phyloP scores from a whole-genome alignment of 1,140 invertebrate species.

The Meloidogyne floridensis region DNA sequence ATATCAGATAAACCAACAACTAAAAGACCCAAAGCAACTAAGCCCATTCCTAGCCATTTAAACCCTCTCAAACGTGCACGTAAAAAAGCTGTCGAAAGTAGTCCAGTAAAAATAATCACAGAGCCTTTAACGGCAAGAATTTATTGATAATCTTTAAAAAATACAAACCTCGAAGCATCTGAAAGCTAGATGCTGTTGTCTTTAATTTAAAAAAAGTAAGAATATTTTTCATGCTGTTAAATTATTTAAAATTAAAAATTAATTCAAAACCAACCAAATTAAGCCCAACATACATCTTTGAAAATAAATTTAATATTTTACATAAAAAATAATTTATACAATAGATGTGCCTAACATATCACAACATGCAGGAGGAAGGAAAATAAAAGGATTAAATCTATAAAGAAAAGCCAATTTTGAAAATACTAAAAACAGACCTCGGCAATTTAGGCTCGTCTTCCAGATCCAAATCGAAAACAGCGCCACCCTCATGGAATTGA shows the following conservation, averaged over 20 bases:
- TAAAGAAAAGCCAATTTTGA: conserved; percentile 70
- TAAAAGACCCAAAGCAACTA: conserved; percentile 79
- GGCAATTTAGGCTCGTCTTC: conserved; percentile 59
- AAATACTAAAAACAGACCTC: background rate
- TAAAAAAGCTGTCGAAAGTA: conserved; percentile 85
- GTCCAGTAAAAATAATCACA: conserved; percentile 87
- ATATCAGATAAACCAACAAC: conserved; percentile 83
- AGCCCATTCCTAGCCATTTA: conserved; percentile 82
- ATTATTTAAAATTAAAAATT: background rate
- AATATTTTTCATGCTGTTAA: background rate
- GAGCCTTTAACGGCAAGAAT: conserved; percentile 71
- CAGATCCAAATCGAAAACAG: conserved; percentile 51
- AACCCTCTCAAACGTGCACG: conserved; percentile 71
- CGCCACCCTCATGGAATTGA: conserved; percentile 41
- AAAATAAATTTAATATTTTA: background rate
- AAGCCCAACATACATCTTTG: conserved; percentile 81
- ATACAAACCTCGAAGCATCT: conserved; percentile 84
- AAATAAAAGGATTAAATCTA: conserved; percentile 73
- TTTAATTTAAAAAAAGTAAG: background rate
- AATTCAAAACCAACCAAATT: conserved; percentile 70
- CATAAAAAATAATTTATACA: background rate
- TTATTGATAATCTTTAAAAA: conserved; percentile 6
- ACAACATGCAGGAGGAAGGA: conserved; percentile 72
- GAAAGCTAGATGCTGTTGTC: conserved; percentile 90
- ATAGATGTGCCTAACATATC: conserved; percentile 60